These are phyloP conservation scores for Enteromius fasciolatus DNA, from an alignment of 2,797 vertebrate genomes.

Conservation along the genomic window DNA sequence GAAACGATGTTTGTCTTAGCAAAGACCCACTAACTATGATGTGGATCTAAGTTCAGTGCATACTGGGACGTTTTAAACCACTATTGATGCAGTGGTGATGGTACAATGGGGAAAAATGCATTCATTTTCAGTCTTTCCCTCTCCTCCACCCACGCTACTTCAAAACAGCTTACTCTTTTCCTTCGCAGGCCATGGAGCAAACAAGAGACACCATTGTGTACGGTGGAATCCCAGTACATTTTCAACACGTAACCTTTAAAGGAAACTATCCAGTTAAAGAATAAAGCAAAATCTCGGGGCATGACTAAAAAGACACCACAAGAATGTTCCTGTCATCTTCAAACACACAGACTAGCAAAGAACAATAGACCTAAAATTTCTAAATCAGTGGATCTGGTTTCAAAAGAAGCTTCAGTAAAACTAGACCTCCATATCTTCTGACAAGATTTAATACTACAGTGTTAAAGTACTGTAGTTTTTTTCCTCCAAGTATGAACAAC, in stretches of 20 bases:
- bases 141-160: slow-evolving; percentile 8
- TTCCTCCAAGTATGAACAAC: neutral
- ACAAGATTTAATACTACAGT: neutral
- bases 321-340: slow-evolving; percentile 19
- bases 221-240: slow-evolving; percentile 20
- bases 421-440: neutral
- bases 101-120: neutral
- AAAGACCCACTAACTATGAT: neutral
- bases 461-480: neutral
- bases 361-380: neutral
- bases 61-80: neutral
- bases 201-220: slow-evolving; percentile 51
- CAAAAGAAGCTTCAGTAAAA: neutral
- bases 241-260: slow-evolving; percentile 39
- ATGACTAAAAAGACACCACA: slow-evolving; percentile 13
- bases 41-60: neutral
- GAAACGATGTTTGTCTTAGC: neutral
- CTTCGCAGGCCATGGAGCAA: neutral
- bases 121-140: slow-evolving; percentile 6
- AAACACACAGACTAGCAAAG: neutral
- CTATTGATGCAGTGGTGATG: neutral
- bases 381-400: neutral
- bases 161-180: slow-evolving; percentile 16
- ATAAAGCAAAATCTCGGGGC: neutral
- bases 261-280: slow-evolving; percentile 2